Percentiles rank a stretch among this genome's conserved stretches.
Conservation (phyloP, 2,888 invertebrate genomes). For the Drosophila parthenogenetica region DNA sequence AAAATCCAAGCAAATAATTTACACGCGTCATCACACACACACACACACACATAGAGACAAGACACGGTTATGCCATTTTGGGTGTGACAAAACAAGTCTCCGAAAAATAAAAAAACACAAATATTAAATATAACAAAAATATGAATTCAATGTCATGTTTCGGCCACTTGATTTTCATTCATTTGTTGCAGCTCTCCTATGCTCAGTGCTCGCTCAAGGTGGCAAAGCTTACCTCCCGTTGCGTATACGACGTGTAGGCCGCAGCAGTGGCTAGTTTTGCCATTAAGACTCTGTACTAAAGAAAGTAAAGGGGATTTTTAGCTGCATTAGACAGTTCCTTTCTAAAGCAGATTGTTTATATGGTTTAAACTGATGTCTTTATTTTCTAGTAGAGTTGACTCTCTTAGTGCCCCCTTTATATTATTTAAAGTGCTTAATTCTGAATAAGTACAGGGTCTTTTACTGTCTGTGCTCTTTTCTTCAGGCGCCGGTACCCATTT, state of each 20-base stretch:
- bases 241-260: slow-evolving; percentile 51
- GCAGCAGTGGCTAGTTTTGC: background rate
- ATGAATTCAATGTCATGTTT: slow-evolving; percentile 71
- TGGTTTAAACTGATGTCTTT: no score
- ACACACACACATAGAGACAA: slow-evolving; percentile 7
- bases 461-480: no score
- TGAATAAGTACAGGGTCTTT: no score
- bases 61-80: slow-evolving; percentile 40
- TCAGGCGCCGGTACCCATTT: no score
- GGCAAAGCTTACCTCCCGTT: slow-evolving; percentile 20
- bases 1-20: slow-evolving; percentile 50
- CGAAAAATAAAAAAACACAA: slow-evolving; percentile 19
- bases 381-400: no score
- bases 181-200: slow-evolving; percentile 64
- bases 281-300: no score
- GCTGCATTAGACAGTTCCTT: no score
- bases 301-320: no score
- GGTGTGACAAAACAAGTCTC: slow-evolving; percentile 66
- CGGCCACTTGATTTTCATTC: slow-evolving; percentile 76
- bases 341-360: slow-evolving; percentile 18
- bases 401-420: no score
- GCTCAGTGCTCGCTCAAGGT: slow-evolving; percentile 50
- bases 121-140: slow-evolving; percentile 1
- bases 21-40: slow-evolving; percentile 40
- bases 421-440: no score